Evolutionary conservation across 2,113 vertebrate species (phyloP).

Genomic region (Barbus barbus): DNA sequence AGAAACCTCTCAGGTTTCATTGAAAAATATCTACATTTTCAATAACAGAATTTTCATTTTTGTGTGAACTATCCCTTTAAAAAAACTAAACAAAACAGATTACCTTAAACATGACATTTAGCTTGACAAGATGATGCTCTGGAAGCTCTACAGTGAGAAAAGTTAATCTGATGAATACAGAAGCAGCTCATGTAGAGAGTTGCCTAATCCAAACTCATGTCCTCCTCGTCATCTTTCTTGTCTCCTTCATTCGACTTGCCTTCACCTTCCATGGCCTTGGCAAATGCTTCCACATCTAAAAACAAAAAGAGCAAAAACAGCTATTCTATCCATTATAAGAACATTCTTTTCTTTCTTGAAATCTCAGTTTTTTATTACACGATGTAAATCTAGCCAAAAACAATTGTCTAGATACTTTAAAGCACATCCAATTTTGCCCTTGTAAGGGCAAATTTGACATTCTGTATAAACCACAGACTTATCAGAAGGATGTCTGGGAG

Average conservation of each 20-base stretch:
- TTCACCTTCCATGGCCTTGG: constrained; percentile 94
- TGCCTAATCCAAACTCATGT: constrained; percentile 92
- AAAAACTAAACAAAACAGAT: too few relatives aligned
- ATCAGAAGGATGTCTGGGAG: background rate
- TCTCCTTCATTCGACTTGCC: constrained; percentile 50
- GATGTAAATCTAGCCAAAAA: background rate
- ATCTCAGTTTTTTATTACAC: background rate
- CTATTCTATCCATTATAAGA: too few relatives aligned
- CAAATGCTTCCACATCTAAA: constrained; percentile 92
- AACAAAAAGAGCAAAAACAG: background rate
- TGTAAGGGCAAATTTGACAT: background rate
- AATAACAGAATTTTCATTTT: too few relatives aligned
- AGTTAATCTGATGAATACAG: background rate
- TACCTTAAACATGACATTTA: background rate
- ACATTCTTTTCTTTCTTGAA: background rate
- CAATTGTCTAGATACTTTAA: background rate
- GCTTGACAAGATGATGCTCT: background rate
- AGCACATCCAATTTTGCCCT: background rate
- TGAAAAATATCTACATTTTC: too few relatives aligned
- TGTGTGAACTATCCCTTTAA: too few relatives aligned
- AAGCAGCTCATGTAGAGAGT: background rate
- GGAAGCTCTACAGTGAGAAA: background rate
- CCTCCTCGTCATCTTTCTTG: constrained; percentile 93
- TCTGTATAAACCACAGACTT: background rate
- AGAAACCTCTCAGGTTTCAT: too few relatives aligned